Percentiles rank a stretch among this genome's conserved stretches.
phyloP scores from a whole-genome alignment of 2,797 vertebrate species.

The Peromyscus attwateri region DNA sequence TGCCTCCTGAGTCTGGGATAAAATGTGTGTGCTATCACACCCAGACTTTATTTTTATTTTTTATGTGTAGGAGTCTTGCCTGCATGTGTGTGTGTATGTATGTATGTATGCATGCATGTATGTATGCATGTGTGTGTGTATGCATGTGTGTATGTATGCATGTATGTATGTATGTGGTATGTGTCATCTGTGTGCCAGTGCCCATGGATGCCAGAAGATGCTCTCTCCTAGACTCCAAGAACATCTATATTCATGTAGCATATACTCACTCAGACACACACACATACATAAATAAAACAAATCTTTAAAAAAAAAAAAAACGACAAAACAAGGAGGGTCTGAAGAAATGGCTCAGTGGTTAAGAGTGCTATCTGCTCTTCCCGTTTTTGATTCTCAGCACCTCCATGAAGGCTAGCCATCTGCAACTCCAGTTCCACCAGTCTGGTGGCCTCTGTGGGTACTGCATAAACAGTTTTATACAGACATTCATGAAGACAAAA shows the following conservation, averaged over 20 bases:
- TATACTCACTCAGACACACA: not conserved
- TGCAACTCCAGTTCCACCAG: too few species aligned
- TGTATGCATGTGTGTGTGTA: not conserved
- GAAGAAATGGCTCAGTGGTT: not conserved
- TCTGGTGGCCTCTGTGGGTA: not conserved
- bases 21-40: not conserved
- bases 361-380: not conserved
- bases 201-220: not conserved
- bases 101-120: not conserved
- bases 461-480: not conserved
- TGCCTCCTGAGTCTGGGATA: not conserved
- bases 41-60: not conserved
- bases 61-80: not conserved
- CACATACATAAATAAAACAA: not conserved
- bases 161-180: conserved; percentile 80
- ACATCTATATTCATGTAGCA: not conserved
- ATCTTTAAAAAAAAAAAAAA: not conserved
- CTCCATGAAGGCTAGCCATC: not conserved
- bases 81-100: not conserved
- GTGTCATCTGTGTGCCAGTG: conserved; percentile 92
- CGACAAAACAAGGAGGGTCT: not conserved
- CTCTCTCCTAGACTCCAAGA: not conserved
- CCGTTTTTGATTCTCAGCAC: not conserved
- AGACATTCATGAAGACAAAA: not conserved
- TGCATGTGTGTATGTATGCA: not conserved